Evolutionary conservation across 1,140 invertebrate genomes (phyloP).

Genomic region (Papilio aristodemus): DNA sequence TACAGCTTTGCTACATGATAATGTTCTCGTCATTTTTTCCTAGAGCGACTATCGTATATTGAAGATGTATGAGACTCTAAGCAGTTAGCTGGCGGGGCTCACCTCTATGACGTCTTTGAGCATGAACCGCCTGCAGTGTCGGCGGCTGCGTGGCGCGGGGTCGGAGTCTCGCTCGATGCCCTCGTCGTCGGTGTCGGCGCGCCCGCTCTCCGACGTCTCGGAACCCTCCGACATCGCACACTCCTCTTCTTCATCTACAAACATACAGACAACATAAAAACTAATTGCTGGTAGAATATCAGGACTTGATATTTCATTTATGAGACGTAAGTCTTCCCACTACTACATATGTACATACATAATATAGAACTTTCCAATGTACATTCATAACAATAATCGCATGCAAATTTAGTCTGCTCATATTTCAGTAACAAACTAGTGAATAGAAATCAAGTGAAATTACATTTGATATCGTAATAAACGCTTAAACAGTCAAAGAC

Average conservation of each 20-base stretch:
- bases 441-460: slow-evolving; percentile 25
- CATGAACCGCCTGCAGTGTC: slow-evolving; percentile 61
- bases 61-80: neutral
- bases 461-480: slow-evolving; percentile 7
- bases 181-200: slow-evolving; percentile 90
- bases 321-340: neutral
- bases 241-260: slow-evolving; percentile 70
- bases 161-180: slow-evolving; percentile 94
- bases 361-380: neutral
- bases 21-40: no score
- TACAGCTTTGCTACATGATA: no score
- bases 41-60: no score
- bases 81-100: slow-evolving; percentile 1
- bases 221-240: slow-evolving; percentile 59
- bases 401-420: slow-evolving; percentile 3
- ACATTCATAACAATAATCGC: neutral
- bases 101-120: slow-evolving; percentile 74
- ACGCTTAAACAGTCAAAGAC: neutral
- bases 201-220: slow-evolving; percentile 66
- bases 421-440: neutral
- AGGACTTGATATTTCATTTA: neutral
- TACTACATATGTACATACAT: neutral
- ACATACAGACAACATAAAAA: slow-evolving; percentile 28
- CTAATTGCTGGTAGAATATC: neutral
- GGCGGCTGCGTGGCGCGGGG: slow-evolving; percentile 81